These are phyloP conservation scores for Dimorphilus gyrociliatus DNA, from an alignment of 2,888 invertebrate genomes.

Conservation along the genomic window DNA sequence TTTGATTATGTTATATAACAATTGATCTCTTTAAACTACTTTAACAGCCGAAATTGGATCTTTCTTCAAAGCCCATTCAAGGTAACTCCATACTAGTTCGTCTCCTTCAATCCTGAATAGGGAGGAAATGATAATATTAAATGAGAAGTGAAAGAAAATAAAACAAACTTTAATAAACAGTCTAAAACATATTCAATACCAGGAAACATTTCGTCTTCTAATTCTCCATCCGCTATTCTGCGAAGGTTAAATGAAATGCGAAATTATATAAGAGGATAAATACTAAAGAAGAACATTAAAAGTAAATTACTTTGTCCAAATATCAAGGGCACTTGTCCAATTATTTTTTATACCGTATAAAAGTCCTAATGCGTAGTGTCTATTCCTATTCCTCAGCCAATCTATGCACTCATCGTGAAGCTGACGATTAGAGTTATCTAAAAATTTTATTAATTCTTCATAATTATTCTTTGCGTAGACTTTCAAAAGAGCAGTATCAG, in stretches of 20 bases:
- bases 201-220: slow-evolving; percentile 35
- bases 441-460: slow-evolving; percentile 25
- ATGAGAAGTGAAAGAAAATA: not conserved
- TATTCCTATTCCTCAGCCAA: slow-evolving; percentile 30
- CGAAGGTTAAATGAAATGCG: slow-evolving; percentile 6
- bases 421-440: slow-evolving; percentile 33
- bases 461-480: slow-evolving; percentile 35
- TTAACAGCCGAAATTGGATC: slow-evolving; percentile 35
- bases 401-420: slow-evolving; percentile 38
- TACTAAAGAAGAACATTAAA: too few species aligned
- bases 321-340: slow-evolving; percentile 34
- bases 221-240: slow-evolving; percentile 34
- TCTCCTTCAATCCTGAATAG: slow-evolving; percentile 30
- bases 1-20: too few species aligned
- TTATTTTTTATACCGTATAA: slow-evolving; percentile 35
- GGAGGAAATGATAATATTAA: not conserved
- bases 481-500: slow-evolving; percentile 39
- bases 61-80: slow-evolving; percentile 36
- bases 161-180: slow-evolving; percentile 38
- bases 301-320: slow-evolving; percentile 39
- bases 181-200: slow-evolving; percentile 37
- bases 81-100: slow-evolving; percentile 39
- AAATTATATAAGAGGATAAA: too few species aligned
- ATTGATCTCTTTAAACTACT: too few species aligned
- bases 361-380: slow-evolving; percentile 37